Evolutionary conservation across 2,888 invertebrate species (phyloP), one percentile per base, ranked within the genome.

Genomic region (Ceraclea dissimilis): DNA sequence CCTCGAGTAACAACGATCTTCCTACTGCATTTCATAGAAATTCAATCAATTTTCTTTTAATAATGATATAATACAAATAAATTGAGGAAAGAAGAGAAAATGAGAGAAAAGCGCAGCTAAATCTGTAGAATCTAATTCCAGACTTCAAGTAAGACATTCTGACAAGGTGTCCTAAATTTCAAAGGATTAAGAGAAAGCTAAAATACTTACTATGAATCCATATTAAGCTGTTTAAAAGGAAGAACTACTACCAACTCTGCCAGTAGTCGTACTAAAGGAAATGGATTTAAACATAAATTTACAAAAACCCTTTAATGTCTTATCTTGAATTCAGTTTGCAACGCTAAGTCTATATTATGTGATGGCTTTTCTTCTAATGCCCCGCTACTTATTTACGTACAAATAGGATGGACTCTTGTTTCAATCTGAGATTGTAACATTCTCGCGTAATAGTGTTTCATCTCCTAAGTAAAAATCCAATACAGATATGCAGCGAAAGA

Each of bases 251-350:
- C n/a, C 26, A 26, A 26, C 26, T n/a, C n/a, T n/a, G n/a, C n/a
- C n/a, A n/a, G 26, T 26, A 26, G 26, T 6, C 26, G 26, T 26
- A 26, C 26, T 26, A 10, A n/a, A 39, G 39, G 39, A 39, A 39
- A 39, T 39, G 16, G 39, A 39, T 39, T 47, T 16, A 18, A 47
- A 20, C 47, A 47, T 47, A 47, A 47, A 47, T 47, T 47, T 47
- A 20, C 47, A 47, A 47, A 47, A 47, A 47, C 47, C 47, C 47
- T 47, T 47, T 47, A 17, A 47, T 18, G 11, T 5, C 47, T 10
- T 20, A 17, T 47, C 47, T 20, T 20, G 47, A 47, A 47, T 47
- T 47, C 47, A 47, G 17, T 20, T 47, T 47, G 47, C 47, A 47
- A 18, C 47, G 47, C 47, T 47, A 47, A 47, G 4, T 47, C 47